phyloP scores from a whole-genome alignment of 2,888 invertebrate species.

The Colletes collaris region DNA sequence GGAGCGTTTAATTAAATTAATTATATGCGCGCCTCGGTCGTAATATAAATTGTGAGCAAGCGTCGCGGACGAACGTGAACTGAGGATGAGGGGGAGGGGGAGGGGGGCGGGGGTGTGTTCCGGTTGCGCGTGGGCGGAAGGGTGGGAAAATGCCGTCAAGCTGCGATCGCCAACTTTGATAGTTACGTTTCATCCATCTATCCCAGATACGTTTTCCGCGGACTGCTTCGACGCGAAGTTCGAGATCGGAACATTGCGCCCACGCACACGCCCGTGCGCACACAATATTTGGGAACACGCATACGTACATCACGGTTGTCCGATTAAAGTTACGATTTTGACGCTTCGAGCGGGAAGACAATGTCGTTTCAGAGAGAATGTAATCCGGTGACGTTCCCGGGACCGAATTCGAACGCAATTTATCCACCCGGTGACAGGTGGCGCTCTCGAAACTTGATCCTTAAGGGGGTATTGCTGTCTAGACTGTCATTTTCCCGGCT shows the following conservation, averaged over 20 bases:
- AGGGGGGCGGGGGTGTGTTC: slow-evolving; percentile 45
- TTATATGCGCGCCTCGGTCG: slow-evolving; percentile 81
- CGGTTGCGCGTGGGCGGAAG: slow-evolving; percentile 46
- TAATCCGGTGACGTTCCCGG: slow-evolving; percentile 47
- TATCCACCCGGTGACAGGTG: slow-evolving; percentile 32
- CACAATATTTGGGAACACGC: slow-evolving; percentile 19
- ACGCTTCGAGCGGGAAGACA: slow-evolving; percentile 55
- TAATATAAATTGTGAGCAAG: slow-evolving; percentile 81
- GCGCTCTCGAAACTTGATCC: neutral
- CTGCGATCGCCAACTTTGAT: slow-evolving; percentile 82
- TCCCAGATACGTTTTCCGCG: slow-evolving; percentile 74
- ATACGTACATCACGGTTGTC: slow-evolving; percentile 16
- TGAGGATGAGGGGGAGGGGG: slow-evolving; percentile 11
- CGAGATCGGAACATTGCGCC: slow-evolving; percentile 56
- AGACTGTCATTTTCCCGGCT: neutral
- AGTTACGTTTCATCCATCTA: slow-evolving; percentile 81
- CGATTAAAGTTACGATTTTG: slow-evolving; percentile 67
- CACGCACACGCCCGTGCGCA: slow-evolving; percentile 6
- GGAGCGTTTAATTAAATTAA: slow-evolving; percentile 83
- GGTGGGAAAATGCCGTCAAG: slow-evolving; percentile 70
- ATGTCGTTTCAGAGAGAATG: slow-evolving; percentile 32
- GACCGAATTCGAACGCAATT: slow-evolving; percentile 44
- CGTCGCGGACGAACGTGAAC: slow-evolving; percentile 69
- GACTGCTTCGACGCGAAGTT: slow-evolving; percentile 66
- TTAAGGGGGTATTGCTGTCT: neutral